Evolutionary conservation across 1,140 invertebrate species (phyloP).

Genomic region (Megalopta genalis): DNA sequence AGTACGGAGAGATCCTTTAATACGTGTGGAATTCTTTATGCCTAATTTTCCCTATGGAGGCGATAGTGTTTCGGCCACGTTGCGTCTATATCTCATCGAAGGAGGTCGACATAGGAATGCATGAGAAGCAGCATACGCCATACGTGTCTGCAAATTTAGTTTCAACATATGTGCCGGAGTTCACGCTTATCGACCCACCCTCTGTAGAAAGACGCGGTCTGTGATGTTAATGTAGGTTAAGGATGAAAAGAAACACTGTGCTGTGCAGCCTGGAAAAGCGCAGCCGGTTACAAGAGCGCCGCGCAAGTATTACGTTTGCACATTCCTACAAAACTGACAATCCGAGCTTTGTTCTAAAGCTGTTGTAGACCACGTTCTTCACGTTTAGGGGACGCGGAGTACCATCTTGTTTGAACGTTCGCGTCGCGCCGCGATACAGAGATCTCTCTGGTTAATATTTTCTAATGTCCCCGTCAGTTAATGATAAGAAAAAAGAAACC

Average conservation of each 20-base stretch:
- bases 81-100: background rate
- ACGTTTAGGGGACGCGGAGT: slow-evolving; percentile 23
- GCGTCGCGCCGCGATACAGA: slow-evolving; percentile 21
- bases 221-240: slow-evolving; percentile 63
- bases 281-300: slow-evolving; percentile 32
- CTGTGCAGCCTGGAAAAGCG: slow-evolving; percentile 39
- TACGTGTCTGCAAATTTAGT: slow-evolving; percentile 58
- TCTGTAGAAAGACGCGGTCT: slow-evolving; percentile 41
- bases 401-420: slow-evolving; percentile 20
- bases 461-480: slow-evolving; percentile 5
- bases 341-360: slow-evolving; percentile 50
- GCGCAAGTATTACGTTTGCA: slow-evolving; percentile 49
- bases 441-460: slow-evolving; percentile 15
- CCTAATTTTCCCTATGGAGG: background rate
- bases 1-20: too few relatives aligned
- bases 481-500: slow-evolving; percentile 12
- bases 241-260: slow-evolving; percentile 57
- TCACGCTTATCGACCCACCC: slow-evolving; percentile 63
- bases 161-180: slow-evolving; percentile 56
- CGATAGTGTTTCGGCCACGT: background rate
- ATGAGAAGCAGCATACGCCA: slow-evolving; percentile 38
- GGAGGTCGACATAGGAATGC: background rate
- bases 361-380: slow-evolving; percentile 29
- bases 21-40: background rate
- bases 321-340: slow-evolving; percentile 41